Evolutionary conservation across 2,888 invertebrate genomes (phyloP).

Genomic region (Rotaria macrura): DNA sequence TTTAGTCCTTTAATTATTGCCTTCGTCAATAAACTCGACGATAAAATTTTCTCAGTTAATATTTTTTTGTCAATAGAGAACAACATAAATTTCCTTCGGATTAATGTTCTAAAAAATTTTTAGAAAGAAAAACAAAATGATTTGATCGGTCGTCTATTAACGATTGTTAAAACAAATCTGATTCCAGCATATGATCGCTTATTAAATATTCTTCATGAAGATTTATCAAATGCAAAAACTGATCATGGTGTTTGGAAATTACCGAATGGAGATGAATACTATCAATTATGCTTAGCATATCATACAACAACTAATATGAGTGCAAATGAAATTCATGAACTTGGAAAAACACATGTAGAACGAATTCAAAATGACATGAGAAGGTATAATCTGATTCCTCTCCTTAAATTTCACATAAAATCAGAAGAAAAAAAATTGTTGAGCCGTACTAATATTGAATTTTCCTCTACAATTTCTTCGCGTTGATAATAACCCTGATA

Average conservation of each 20-base stretch:
- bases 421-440: no score
- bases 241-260: slow-evolving; percentile 1
- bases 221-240: neutral
- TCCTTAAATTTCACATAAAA: no score
- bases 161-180: neutral
- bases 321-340: neutral
- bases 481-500: no score
- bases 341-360: neutral
- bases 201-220: neutral
- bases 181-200: neutral
- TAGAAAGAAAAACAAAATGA: neutral
- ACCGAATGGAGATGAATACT: neutral
- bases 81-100: no score
- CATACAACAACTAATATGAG: neutral
- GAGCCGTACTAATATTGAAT: no score
- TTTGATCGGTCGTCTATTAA: neutral
- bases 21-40: neutral
- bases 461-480: no score
- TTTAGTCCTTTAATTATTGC: neutral
- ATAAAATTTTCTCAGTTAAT: neutral
- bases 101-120: no score
- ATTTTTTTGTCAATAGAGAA: neutral
- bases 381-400: neutral
- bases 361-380: neutral
- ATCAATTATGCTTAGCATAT: neutral